phyloP scores from a whole-genome alignment of 2,113 vertebrate species.

The Dipodomys stephensi region DNA sequence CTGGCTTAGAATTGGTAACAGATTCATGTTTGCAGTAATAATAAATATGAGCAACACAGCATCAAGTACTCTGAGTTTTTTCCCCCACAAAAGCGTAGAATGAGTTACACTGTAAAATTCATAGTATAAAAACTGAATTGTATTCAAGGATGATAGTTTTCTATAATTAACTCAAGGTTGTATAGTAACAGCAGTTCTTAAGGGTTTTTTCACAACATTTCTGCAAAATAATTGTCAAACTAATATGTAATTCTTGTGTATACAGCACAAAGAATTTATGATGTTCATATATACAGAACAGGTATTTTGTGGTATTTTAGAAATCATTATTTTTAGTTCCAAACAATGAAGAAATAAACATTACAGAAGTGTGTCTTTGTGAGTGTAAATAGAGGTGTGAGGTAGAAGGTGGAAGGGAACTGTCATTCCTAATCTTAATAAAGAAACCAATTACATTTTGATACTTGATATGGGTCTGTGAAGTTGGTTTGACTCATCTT shows the following conservation, averaged over 20 bases:
- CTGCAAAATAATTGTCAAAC: not conserved
- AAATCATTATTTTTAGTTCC: not conserved
- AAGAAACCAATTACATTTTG: slow-evolving; percentile 17
- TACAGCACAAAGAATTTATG: not conserved
- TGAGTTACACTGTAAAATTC: slow-evolving; percentile 10
- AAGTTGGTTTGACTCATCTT: too few relatives aligned
- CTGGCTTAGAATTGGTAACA: slow-evolving; percentile 73
- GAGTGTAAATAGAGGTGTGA: not conserved
- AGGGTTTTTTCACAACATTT: not conserved
- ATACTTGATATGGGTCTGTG: too few relatives aligned
- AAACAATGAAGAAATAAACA: not conserved
- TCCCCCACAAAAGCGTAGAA: slow-evolving; percentile 50
- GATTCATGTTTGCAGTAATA: slow-evolving; percentile 61
- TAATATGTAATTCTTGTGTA: not conserved
- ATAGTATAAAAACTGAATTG: not conserved
- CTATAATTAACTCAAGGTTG: not conserved
- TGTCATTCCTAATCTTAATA: slow-evolving; percentile 5
- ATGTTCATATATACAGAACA: not conserved
- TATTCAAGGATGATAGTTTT: slow-evolving; percentile 5
- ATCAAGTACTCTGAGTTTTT: not conserved
- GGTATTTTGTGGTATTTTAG: not conserved
- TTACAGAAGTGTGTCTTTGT: not conserved
- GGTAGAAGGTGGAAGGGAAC: not conserved
- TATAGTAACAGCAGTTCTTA: not conserved
- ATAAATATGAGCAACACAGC: slow-evolving; percentile 61